Evolutionary conservation across 2,888 invertebrate genomes (phyloP), one percentile per base, ranked within the genome.

Genomic region (Saturnia japonica): DNA sequence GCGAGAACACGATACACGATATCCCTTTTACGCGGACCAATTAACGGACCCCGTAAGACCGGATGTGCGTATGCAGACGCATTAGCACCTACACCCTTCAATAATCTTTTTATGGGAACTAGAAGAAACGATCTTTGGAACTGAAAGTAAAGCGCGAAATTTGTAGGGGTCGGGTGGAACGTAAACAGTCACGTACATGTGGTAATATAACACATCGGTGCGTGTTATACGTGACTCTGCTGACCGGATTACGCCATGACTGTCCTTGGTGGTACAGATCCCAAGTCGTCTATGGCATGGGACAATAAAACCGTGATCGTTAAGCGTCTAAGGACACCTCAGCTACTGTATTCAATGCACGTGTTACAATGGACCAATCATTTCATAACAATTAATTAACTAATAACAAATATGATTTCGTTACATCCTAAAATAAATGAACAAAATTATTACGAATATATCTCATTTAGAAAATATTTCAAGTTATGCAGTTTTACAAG

Each of bases 1-100:
- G 83, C 81, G 82, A 84, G 85, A 85, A 83, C 83, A 81, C 77
- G 85, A 83, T 90, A 93, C 94, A 94, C 88, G 94, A 91, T 91
- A 94, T 93, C 93, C 93, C 94, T 94, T 93, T 94, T 93, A 94
- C 91, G 90, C 87, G 84, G 88, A 88, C 91, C 94, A 93, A 94
- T 94, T 93, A 94, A 93, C 91, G 90, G 91, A 90, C 91, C 88
- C 87, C 85, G 78, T 80, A 83, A 87, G 93, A 91, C 93, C 94
- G 94, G 94, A 94, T 89, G 89, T 88, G 83, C 85, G 85, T 89
- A 90, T 87, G 89, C 86, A 87, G 83, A 87, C 84, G 86, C 93
- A 93, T 93, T 93, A 93, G 88, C 93, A 93, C 93, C 93, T 93
- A 82, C 82, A 88, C 86, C 93, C 90, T 87, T 82, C 85, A 91